phyloP scores from a whole-genome alignment of 30 jellyfish, hydroid and myxozoan genomes.

The Sanderia malayensis region DNA sequence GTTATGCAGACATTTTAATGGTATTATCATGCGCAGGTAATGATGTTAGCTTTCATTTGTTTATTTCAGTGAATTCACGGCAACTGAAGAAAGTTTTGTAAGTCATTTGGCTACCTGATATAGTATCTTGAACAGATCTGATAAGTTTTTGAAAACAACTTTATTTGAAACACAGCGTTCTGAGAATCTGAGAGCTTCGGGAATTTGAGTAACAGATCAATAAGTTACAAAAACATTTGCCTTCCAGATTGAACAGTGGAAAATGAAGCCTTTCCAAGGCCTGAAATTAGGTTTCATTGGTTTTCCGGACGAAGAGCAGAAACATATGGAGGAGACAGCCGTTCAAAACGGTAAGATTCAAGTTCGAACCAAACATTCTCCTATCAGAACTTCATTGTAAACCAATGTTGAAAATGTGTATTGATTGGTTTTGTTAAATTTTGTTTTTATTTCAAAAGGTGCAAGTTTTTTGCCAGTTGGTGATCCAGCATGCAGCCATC shows the following conservation, averaged over 20 bases:
- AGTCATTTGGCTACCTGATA: too few relatives aligned
- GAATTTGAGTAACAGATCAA: too few relatives aligned
- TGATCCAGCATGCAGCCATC: conserved; percentile 75
- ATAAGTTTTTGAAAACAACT: too few relatives aligned
- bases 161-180: too few relatives aligned
- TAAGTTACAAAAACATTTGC: too few relatives aligned
- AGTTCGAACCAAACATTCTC: too few relatives aligned
- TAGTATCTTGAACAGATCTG: too few relatives aligned
- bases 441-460: conserved; percentile 39
- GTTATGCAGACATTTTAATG: neutral
- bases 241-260: conserved; percentile 70
- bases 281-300: conserved; percentile 86
- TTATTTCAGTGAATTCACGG: conserved; percentile 78
- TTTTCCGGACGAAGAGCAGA: conserved; percentile 87
- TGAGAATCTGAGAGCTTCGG: too few relatives aligned
- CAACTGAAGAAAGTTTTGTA: conserved; percentile 75
- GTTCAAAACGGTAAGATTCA: conserved; percentile 92
- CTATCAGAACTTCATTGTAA: too few relatives aligned
- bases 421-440: too few relatives aligned
- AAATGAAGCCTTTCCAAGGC: conserved; percentile 95
- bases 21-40: conserved; percentile 5
- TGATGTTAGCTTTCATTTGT: neutral
- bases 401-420: too few relatives aligned
- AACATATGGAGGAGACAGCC: conserved; percentile 95
- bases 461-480: conserved; percentile 80